Base-by-base conservation (phyloP, 2,888 invertebrate genomes). In the Actias luna region DNA sequence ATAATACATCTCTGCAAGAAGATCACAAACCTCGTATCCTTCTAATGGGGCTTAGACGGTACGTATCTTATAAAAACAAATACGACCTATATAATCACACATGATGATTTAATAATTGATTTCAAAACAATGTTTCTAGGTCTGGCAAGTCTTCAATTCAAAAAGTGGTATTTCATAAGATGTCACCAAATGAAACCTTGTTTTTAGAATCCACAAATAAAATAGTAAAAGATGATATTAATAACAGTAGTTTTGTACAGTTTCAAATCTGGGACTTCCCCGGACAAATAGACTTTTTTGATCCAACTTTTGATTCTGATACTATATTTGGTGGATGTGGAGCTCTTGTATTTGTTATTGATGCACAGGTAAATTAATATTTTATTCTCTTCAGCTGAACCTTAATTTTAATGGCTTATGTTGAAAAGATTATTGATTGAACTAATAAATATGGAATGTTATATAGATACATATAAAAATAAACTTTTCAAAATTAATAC, bases 201-300 rank as follows among this genome's bases (percentile, higher is more conserved):
- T 99, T 99, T 84, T 93, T 99, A 69, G 99, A 99, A 87, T 99
- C 99, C 70, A 99, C 99, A 60, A 99, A 98, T 85, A 98, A 99
- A 94, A 98, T 99, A 73, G 97, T 98, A 3, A 99, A 99, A 90
- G 99, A 99, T 92, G 99, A 99, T 82, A 98, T 99, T 68, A 98
- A 98, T 76, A 99, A 99, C 87, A 94, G 94, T 73, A 93, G 99
- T 78, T 99, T 99, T 94, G 99, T 99, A 60, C 99, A 99, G 86
- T 99, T 99, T 92, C 98, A 99, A 95, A 99, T 99, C 71, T 99
- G 99, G 98, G 99, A 99, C 86, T 98, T 99, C 88, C 99, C 99
- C 5, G 99, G 99, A 0, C 99, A 99, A 89, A 98, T 99, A 72
- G 99, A 99, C 85, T 98, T 99, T 81, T 98, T 99, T 87, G 99